phyloP scores from a whole-genome alignment of 2,888 invertebrate species.

The Eumerus sabulonum region DNA sequence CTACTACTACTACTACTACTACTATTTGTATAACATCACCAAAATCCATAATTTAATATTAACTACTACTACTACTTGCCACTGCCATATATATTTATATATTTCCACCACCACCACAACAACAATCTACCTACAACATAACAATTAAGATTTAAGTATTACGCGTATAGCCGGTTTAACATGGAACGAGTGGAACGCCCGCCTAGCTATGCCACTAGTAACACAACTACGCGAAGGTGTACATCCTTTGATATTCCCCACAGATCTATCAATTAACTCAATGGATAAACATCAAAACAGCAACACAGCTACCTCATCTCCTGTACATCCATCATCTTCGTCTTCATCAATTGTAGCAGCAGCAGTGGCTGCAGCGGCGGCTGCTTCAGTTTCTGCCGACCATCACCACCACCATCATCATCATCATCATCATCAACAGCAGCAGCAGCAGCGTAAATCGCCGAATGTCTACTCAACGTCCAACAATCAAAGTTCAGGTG shows the following conservation, averaged over 20 bases:
- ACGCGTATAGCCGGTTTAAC: slow-evolving; percentile 84
- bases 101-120: slow-evolving; percentile 40
- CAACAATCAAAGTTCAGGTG: slow-evolving; percentile 45
- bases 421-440: slow-evolving; percentile 36
- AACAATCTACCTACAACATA: slow-evolving; percentile 20
- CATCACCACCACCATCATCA: slow-evolving; percentile 52
- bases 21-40: slow-evolving; percentile 56
- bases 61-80: slow-evolving; percentile 53
- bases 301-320: slow-evolving; percentile 69
- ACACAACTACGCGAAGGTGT: slow-evolving; percentile 81
- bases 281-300: slow-evolving; percentile 74
- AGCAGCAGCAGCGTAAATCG: slow-evolving; percentile 71
- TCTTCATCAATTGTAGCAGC: slow-evolving; percentile 68
- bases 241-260: slow-evolving; percentile 78
- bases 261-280: slow-evolving; percentile 76
- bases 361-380: slow-evolving; percentile 49
- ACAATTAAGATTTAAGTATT: slow-evolving; percentile 84
- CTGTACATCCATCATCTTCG: slow-evolving; percentile 72
- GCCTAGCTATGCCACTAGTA: slow-evolving; percentile 86
- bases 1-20: slow-evolving; percentile 45
- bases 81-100: slow-evolving; percentile 46
- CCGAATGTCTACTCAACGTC: slow-evolving; percentile 70
- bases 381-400: slow-evolving; percentile 48
- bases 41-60: slow-evolving; percentile 31
- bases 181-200: slow-evolving; percentile 88